Conservation (phyloP, 2,797 vertebrate genomes). For the Fistularia commersonii region DNA sequence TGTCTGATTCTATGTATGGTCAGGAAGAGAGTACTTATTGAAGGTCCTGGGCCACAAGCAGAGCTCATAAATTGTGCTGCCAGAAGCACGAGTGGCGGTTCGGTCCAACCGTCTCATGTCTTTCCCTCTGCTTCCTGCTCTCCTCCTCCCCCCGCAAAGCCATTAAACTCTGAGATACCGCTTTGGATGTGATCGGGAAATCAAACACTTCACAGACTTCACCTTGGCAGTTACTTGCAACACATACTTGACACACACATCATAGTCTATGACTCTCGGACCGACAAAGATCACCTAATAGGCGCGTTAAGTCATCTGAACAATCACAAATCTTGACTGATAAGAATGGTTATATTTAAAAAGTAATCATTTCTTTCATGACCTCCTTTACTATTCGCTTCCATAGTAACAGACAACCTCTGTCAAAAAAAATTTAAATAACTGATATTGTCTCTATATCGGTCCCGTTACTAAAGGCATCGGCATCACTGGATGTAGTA, state of each 20-base stretch:
- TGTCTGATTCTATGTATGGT: constrained; percentile 74
- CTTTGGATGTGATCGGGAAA: constrained; percentile 59
- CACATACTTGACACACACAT: constrained; percentile 7
- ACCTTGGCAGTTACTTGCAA: constrained; percentile 61
- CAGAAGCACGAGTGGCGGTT: constrained; percentile 61
- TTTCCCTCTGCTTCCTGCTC: constrained; percentile 21
- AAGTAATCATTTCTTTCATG: no score
- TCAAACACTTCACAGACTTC: constrained; percentile 54
- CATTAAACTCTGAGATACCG: constrained; percentile 62
- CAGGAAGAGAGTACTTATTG: constrained; percentile 52
- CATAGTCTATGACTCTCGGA: constrained; percentile 21
- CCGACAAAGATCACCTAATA: constrained; percentile 34
- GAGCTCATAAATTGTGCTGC: constrained; percentile 47
- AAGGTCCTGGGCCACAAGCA: constrained; percentile 61
- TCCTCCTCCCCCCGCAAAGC: constrained; percentile 24
- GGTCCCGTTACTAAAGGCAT: no score
- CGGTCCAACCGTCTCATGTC: constrained; percentile 29
- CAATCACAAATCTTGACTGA: no score
- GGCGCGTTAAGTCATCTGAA: no score
- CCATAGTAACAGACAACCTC: no score
- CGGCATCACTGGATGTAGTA: no score
- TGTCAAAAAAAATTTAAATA: no score
- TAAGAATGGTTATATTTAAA: no score
- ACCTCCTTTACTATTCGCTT: no score
- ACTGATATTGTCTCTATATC: no score